Base-by-base conservation (phyloP, 1,140 invertebrate genomes). In the Aporrectodea caliginosa region DNA sequence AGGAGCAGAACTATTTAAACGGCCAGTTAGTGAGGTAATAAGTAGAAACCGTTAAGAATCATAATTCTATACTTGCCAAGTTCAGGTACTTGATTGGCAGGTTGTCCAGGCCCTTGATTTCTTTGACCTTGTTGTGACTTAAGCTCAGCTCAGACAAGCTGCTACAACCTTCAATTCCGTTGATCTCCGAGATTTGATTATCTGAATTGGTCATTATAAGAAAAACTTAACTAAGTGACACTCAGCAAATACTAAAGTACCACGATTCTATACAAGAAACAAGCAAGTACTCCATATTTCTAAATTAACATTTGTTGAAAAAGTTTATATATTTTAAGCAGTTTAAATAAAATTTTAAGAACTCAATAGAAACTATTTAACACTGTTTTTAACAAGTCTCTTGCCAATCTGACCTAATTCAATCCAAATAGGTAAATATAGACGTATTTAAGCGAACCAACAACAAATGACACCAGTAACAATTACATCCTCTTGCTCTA, bases 121-220 rank as follows among this genome's bases (percentile, higher is more conserved):
- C 85, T 75, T 83, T 81, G 31, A 88, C 84, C 35, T 85, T 82
- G 79, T 88, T 88, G 79, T 88, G 87, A 14, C 85, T 84, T 30
- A 88, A 74, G 82, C 86, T 88, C 12, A 88, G 81, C 75, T 81
- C 32, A 22, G 82, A 82, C 22, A 88, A 79, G 58, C 87, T 80
- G 30, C 79, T 74, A 80, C 87, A 88, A 2, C 85, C 83, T 69
- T 83, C 73, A 71, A 88, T 34, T 6, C 86, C 87, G 70, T 82
- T 76, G 12, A 88, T 88, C 79, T 83, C 81, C 30, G 74, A 80
- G 27, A 88, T 87, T 74, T 83, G 72, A 78, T 88, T 88, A 78
- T 88, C 86, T 88, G 33, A 29, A 69, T n/a, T n/a, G n/a, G n/a
- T n/a, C n/a, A n/a, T n/a, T n/a, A n/a, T n/a, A n/a, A n/a, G n/a